A percentile compares a stretch with the other conserved stretches of the same genome.
These are phyloP conservation scores for Brachionus rubens DNA, from an alignment of 1,140 invertebrate species.

Conservation along the genomic window DNA sequence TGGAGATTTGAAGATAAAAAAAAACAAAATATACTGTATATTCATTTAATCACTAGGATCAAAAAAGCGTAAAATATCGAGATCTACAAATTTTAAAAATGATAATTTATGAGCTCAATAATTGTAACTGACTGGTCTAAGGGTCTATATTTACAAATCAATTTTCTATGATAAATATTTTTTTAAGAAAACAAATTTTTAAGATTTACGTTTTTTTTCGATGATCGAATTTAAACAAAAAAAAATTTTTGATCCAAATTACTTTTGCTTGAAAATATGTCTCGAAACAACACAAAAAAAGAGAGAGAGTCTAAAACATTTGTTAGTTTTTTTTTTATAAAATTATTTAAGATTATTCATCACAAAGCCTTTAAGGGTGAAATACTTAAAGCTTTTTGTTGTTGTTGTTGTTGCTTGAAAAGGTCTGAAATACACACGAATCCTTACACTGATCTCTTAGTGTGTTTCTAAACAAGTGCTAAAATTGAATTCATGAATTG, in stretches of 20 bases:
- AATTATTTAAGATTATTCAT: conserved; percentile 15
- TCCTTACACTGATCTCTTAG: not conserved
- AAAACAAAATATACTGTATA: too few species aligned
- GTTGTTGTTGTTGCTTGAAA: too few species aligned
- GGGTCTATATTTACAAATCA: conserved; percentile 15
- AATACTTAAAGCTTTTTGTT: not conserved
- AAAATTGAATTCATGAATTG: conserved; percentile 2
- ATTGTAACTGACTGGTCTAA: conserved; percentile 7
- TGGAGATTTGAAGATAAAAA: too few species aligned
- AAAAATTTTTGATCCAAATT: conserved; percentile 11
- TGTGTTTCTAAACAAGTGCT: not conserved
- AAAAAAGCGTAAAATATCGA: too few species aligned
- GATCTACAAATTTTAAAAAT: too few species aligned
- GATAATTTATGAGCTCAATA: conserved; percentile 24
- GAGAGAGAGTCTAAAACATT: conserved; percentile 19
- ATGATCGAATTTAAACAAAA: conserved; percentile 10
- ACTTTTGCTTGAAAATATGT: conserved; percentile 28
- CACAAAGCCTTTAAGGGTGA: not conserved
- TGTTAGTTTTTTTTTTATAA: not conserved
- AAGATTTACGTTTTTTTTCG: not conserved
- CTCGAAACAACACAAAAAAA: conserved; percentile 6
- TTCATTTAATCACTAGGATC: too few species aligned
- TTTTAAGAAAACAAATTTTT: not conserved
- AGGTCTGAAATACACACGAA: too few species aligned
- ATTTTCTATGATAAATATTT: conserved; percentile 22